Base-by-base conservation (phyloP, 2,113 vertebrate genomes). In the Microcebus tavaratra region DNA sequence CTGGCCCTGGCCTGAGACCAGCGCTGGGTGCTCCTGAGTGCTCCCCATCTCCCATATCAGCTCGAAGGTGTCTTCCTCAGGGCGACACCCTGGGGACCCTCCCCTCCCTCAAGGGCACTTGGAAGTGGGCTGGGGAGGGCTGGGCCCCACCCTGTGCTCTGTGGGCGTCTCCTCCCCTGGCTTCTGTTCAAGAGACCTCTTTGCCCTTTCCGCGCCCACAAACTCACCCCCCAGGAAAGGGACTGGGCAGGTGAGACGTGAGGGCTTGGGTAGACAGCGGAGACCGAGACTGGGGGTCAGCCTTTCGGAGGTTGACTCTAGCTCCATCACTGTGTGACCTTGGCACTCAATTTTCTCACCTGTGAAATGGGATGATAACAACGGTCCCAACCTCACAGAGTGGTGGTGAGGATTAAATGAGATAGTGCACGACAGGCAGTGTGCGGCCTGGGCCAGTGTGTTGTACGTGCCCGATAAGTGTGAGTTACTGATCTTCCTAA, bases 281-380 rank as follows among this genome's bases (percentile, higher is more conserved):
- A 83, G 79, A 42, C 87, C 61, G 23, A 61, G 57, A 59, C 48
- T 61, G 48, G 11, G 23, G 34, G 36, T 50, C 48, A 14, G 45
- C 36, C 29, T 84, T 75, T 84, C 36, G 39, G 29, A 50, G 65
- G 15, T 79, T n/a, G 76, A 29, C 13, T 55, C 31, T 34, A 63
- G 10, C 23, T 87, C 17, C 5, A 1, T 50, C 72, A 25, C 48
- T 5, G 29, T 20, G 12, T 82, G 53, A 76, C 48, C 27, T 53
- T 34, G 81, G 29, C 59, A n/a, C 48, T 90, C 45, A 14, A 50
- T 95, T 88, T 93, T 80, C 45, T 59, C 7, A 29, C 75, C 86
- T 39, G 20, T 65, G 25, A 82, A 21, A 53, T 31, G 55, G 29
- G 75, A 42, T 61, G 36, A 31, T 34, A 34, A 27, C 68, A 31